Percentiles rank a stretch among this genome's conserved stretches.
Conservation (phyloP, 2,797 vertebrate species). For the Gastrophryne carolinensis region DNA sequence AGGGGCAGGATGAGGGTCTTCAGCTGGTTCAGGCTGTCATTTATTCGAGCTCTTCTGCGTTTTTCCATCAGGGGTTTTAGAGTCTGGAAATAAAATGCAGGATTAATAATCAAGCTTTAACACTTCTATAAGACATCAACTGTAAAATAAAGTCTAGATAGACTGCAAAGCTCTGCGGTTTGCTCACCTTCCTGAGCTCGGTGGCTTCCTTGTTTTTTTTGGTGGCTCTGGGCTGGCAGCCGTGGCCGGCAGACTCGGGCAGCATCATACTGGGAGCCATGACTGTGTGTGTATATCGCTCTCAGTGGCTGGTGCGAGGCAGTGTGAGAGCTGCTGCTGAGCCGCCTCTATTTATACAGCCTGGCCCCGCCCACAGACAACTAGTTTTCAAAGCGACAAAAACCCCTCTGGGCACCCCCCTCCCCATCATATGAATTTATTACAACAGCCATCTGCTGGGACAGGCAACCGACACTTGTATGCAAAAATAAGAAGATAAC, state of each 20-base stretch:
- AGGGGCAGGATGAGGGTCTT: slow-evolving; percentile 82
- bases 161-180: too few relatives aligned
- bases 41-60: slow-evolving; percentile 82
- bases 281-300: slow-evolving; percentile 48
- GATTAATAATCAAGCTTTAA: too few relatives aligned
- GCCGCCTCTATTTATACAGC: slow-evolving; percentile 60
- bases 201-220: slow-evolving; percentile 69
- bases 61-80: slow-evolving; percentile 83
- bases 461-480: slow-evolving; percentile 46
- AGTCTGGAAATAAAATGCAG: slow-evolving; percentile 61
- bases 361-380: slow-evolving; percentile 50
- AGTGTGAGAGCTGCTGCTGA: not conserved
- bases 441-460: not conserved
- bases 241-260: slow-evolving; percentile 46
- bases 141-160: too few relatives aligned
- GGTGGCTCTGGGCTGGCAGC: slow-evolving; percentile 60
- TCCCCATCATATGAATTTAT: not conserved
- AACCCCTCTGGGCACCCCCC: slow-evolving; percentile 12
- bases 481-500: not conserved
- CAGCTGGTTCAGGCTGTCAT: slow-evolving; percentile 79
- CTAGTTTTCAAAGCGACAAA: not conserved
- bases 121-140: too few relatives aligned
- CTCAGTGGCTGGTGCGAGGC: slow-evolving; percentile 21
- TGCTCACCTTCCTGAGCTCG: slow-evolving; percentile 82
- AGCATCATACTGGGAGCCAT: slow-evolving; percentile 66